A percentile compares a stretch with the other conserved stretches of the same genome.
phyloP scores from a whole-genome alignment of 2,888 invertebrate species.

The Belgica antarctica region DNA sequence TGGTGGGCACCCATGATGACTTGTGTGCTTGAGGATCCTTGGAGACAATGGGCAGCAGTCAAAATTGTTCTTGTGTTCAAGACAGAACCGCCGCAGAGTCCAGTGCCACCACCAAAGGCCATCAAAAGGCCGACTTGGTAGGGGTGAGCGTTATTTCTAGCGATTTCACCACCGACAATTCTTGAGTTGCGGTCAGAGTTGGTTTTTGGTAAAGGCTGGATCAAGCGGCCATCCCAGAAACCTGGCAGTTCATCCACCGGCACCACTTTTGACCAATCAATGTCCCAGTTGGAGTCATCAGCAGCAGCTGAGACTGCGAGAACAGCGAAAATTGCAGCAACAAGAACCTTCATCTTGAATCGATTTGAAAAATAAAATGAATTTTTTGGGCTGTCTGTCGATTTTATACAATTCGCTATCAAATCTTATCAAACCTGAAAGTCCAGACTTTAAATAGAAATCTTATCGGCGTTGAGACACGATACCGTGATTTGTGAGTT shows the following conservation, averaged over 20 bases:
- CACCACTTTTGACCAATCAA: background rate
- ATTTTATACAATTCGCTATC: background rate
- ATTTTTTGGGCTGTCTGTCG: too few relatives aligned
- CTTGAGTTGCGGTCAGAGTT: background rate
- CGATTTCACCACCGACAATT: background rate
- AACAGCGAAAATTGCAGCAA: background rate
- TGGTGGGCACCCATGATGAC: conserved; percentile 8
- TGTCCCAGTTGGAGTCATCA: background rate
- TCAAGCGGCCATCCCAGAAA: background rate
- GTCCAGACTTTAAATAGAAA: too few relatives aligned
- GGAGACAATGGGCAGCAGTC: conserved; percentile 39
- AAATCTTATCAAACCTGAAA: too few relatives aligned
- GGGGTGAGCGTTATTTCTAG: background rate
- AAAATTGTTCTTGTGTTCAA: conserved; percentile 13
- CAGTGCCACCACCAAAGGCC: background rate
- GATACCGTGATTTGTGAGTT: too few relatives aligned
- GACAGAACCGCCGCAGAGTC: conserved; percentile 34
- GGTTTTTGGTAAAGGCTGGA: background rate
- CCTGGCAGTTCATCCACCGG: background rate
- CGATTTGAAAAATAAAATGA: background rate
- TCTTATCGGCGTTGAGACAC: too few relatives aligned
- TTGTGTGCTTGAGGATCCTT: background rate
- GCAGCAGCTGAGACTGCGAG: background rate
- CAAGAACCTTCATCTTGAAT: background rate
- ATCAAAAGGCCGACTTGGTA: conserved; percentile 24